These are phyloP conservation scores for Micrasema longulum DNA, from an alignment of 1,140 invertebrate genomes.

Conservation along the genomic window DNA sequence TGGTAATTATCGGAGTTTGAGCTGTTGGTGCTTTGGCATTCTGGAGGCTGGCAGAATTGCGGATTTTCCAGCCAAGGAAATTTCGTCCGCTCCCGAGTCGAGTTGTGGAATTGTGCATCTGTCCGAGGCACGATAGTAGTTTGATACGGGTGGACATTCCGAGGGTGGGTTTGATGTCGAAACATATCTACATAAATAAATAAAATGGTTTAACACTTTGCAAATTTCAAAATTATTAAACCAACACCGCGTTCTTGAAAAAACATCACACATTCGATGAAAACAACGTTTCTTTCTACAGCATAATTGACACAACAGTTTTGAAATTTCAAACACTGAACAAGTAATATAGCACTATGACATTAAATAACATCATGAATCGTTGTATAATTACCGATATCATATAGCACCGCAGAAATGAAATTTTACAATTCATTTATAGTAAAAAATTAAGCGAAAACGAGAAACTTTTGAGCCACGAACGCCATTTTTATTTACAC, in stretches of 20 bases:
- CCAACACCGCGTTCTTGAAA: too few relatives aligned
- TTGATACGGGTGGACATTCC: slow-evolving; percentile 66
- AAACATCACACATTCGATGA: too few relatives aligned
- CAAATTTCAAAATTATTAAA: background rate
- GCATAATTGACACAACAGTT: background rate
- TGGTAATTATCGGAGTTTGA: slow-evolving; percentile 61
- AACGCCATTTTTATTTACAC: slow-evolving; percentile 37
- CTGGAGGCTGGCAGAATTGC: slow-evolving; percentile 57
- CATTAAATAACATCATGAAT: too few relatives aligned
- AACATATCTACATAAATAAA: slow-evolving; percentile 57
- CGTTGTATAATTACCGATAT: slow-evolving; percentile 4
- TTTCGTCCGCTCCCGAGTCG: slow-evolving; percentile 63
- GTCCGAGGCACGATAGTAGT: slow-evolving; percentile 64
- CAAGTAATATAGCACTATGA: background rate
- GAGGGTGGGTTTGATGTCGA: slow-evolving; percentile 64
- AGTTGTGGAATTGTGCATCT: slow-evolving; percentile 62
- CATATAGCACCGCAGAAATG: slow-evolving; percentile 1
- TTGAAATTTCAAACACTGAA: background rate
- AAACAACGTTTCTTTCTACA: too few relatives aligned
- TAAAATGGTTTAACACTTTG: background rate
- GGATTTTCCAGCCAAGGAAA: slow-evolving; percentile 66
- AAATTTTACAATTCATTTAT: slow-evolving; percentile 17
- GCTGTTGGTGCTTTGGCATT: slow-evolving; percentile 63
- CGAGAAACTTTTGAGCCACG: slow-evolving; percentile 1
- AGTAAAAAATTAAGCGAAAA: background rate